phyloP scores from a whole-genome alignment of 1,140 invertebrate species.

The Lepeophtheirus salmonis region DNA sequence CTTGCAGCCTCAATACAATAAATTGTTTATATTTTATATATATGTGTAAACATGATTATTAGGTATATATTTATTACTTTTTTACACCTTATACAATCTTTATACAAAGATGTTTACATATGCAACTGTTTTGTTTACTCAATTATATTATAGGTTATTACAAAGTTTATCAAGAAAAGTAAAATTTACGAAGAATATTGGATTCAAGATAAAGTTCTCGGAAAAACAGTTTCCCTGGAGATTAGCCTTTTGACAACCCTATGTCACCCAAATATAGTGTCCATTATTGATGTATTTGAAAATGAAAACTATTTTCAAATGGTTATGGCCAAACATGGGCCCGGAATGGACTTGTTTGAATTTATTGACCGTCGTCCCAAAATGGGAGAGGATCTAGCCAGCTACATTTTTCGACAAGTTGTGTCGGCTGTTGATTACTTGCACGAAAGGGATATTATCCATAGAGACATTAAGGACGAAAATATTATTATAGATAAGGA shows the following conservation, averaged over 20 bases:
- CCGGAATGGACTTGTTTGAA: slow-evolving; percentile 56
- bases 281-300: slow-evolving; percentile 47
- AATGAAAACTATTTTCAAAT: slow-evolving; percentile 50
- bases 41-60: too few species aligned
- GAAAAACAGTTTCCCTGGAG: slow-evolving; percentile 41
- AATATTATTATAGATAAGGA: slow-evolving; percentile 52
- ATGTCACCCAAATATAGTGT: slow-evolving; percentile 49
- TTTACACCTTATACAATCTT: too few species aligned
- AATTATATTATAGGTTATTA: slow-evolving; percentile 33
- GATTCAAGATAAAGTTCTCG: slow-evolving; percentile 36
- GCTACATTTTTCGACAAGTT: slow-evolving; percentile 53
- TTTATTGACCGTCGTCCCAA: slow-evolving; percentile 49
- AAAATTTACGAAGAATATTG: slow-evolving; percentile 49
- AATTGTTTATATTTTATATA: too few species aligned
- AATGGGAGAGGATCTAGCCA: slow-evolving; percentile 46
- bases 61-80: too few species aligned
- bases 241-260: slow-evolving; percentile 42
- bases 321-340: slow-evolving; percentile 61
- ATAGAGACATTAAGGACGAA: slow-evolving; percentile 55
- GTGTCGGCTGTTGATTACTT: slow-evolving; percentile 46
- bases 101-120: too few species aligned
- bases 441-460: slow-evolving; percentile 40
- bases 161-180: slow-evolving; percentile 49
- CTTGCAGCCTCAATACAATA: too few species aligned
- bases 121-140: too few species aligned